phyloP scores from a whole-genome alignment of 2,888 invertebrate genomes.

The Conus canariensis region DNA sequence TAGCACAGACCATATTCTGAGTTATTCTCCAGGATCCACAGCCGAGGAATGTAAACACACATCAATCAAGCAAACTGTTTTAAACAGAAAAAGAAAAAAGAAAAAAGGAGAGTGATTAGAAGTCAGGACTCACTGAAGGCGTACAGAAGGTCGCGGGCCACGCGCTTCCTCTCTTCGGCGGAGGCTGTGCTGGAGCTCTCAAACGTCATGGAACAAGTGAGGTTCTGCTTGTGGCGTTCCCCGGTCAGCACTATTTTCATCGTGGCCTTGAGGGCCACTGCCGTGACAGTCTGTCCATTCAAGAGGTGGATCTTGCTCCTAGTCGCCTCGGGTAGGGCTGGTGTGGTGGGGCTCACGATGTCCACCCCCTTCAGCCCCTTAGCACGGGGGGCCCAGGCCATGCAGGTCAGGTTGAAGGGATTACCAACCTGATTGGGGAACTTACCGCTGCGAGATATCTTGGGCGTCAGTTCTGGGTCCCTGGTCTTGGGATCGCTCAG shows the following conservation, averaged over 20 bases:
- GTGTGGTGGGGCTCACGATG: not conserved
- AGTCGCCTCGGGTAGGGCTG: not conserved
- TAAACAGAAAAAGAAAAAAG: too few relatives aligned
- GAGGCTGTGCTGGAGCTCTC: not conserved
- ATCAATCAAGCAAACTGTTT: too few relatives aligned
- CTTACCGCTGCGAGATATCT: not conserved
- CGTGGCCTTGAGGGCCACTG: not conserved
- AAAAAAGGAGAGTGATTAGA: too few relatives aligned
- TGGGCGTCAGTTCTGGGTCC: not conserved
- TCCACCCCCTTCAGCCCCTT: not conserved
- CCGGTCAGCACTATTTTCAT: not conserved
- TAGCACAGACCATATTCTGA: too few relatives aligned
- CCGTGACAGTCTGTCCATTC: not conserved
- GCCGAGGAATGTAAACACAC: too few relatives aligned
- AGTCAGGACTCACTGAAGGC: not conserved
- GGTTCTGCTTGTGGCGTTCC: not conserved
- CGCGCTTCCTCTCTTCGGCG: not conserved
- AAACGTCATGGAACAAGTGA: not conserved
- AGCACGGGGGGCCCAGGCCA: not conserved
- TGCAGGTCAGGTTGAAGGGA: not conserved
- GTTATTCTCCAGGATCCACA: too few relatives aligned
- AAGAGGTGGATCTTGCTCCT: not conserved
- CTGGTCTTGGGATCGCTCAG: too few relatives aligned
- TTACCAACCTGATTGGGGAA: not conserved
- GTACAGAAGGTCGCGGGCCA: not conserved